phyloP scores from a whole-genome alignment of 2,113 vertebrate species.

The Cinclus cinclus region DNA sequence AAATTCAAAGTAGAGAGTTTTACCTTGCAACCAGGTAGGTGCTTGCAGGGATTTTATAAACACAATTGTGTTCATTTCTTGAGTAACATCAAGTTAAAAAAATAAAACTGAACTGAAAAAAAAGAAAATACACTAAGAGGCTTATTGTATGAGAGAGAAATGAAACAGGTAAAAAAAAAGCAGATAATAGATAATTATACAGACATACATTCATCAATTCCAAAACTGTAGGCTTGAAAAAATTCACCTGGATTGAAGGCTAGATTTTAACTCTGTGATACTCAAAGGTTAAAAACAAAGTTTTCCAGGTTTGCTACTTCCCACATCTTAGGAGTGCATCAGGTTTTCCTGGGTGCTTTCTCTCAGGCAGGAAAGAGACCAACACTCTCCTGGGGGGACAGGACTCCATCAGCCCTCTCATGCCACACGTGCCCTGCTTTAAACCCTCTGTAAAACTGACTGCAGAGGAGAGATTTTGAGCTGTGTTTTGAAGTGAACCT shows the following conservation, averaged over 20 bases:
- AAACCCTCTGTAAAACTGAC: background rate
- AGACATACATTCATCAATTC: background rate
- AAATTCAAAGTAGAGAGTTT: background rate
- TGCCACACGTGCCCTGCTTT: background rate
- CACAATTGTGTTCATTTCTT: background rate
- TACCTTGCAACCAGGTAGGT: background rate
- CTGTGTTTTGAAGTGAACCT: background rate
- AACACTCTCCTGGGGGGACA: rapidly evolving
- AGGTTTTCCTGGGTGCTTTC: background rate
- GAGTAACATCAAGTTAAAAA: background rate
- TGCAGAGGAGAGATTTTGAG: background rate
- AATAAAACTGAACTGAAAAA: background rate
- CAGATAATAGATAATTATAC: background rate
- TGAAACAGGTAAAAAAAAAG: background rate
- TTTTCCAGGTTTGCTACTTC: background rate
- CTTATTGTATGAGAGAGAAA: background rate
- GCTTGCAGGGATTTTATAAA: background rate
- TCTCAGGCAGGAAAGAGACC: background rate
- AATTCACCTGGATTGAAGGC: background rate
- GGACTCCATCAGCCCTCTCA: background rate
- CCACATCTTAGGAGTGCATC: background rate
- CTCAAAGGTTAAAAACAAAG: background rate
- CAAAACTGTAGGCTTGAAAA: background rate
- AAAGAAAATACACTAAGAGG: background rate
- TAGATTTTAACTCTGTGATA: background rate